Conservation (phyloP, 2,797 vertebrate species). For the Buceros bicornis region DNA sequence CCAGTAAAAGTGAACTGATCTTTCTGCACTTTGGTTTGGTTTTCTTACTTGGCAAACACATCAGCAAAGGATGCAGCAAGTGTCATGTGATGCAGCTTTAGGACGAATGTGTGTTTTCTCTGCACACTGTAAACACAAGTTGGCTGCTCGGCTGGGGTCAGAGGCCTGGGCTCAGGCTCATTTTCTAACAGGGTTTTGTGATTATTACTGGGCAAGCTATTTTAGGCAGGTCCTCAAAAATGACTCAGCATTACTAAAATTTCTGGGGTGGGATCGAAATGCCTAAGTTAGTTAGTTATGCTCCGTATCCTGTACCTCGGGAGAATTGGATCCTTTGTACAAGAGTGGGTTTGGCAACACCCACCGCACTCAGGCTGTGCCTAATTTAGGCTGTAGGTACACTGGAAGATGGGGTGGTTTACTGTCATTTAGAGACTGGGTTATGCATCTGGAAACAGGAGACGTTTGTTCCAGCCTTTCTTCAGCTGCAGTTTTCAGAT, state of each 20-base stretch:
- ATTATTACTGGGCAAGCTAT: background rate
- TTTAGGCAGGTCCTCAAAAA: background rate
- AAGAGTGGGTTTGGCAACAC: background rate
- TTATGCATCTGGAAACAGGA: background rate
- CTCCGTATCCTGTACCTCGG: background rate
- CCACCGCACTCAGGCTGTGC: too few species aligned
- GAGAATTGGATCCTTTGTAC: rapidly evolving
- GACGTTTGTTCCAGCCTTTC: background rate
- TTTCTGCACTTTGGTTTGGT: background rate
- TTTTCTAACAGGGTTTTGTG: background rate
- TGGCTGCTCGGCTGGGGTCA: background rate
- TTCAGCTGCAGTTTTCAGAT: background rate
- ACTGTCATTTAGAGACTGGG: background rate
- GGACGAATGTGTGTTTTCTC: background rate
- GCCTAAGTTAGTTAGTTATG: background rate
- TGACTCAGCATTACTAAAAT: background rate
- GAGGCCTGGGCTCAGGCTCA: background rate
- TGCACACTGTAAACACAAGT: too few species aligned
- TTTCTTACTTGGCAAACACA: background rate
- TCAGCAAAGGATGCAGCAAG: background rate
- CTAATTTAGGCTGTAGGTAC: background rate
- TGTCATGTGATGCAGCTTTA: background rate
- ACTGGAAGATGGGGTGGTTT: background rate
- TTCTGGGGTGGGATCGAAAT: background rate
- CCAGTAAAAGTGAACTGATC: background rate